phyloP scores from a whole-genome alignment of 2,888 invertebrate genomes.

The Mylabris sibirica region DNA sequence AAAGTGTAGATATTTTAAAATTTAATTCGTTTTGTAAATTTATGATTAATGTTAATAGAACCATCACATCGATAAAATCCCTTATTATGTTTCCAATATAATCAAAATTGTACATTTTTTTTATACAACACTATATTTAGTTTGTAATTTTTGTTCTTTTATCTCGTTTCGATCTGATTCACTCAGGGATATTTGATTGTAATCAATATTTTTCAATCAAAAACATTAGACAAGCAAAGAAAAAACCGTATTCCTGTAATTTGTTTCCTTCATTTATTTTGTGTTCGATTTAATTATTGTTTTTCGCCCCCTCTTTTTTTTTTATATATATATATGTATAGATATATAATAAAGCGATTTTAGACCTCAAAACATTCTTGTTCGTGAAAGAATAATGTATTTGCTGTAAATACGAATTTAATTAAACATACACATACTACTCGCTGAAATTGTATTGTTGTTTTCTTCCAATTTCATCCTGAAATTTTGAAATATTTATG shows the following conservation, averaged over 20 bases:
- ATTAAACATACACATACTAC: constrained; percentile 45
- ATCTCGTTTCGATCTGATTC: constrained; percentile 47
- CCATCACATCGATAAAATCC: not conserved
- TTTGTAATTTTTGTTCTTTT: constrained; percentile 26
- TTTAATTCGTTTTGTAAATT: not conserved
- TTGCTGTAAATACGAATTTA: constrained; percentile 46
- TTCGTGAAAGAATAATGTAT: constrained; percentile 35
- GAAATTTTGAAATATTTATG: no score
- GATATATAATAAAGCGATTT: constrained; percentile 20
- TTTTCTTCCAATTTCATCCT: no score
- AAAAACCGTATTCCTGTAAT: constrained; percentile 39
- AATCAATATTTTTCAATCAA: constrained; percentile 19
- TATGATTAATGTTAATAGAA: not conserved
- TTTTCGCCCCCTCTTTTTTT: constrained; percentile 12
- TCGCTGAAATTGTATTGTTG: constrained; percentile 33
- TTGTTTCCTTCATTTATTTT: constrained; percentile 25
- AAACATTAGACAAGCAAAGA: not conserved
- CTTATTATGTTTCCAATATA: not conserved
- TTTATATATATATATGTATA: no score
- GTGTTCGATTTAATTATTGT: constrained; percentile 34
- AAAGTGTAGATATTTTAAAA: not conserved
- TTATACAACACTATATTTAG: not conserved
- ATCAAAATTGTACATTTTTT: not conserved
- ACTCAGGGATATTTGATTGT: constrained; percentile 51
- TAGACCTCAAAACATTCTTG: constrained; percentile 32